A percentile compares a stretch with the other conserved stretches of the same genome.
Evolutionary conservation across 2,797 vertebrate genomes (phyloP).

Genomic region (Eremophila alpestris): DNA sequence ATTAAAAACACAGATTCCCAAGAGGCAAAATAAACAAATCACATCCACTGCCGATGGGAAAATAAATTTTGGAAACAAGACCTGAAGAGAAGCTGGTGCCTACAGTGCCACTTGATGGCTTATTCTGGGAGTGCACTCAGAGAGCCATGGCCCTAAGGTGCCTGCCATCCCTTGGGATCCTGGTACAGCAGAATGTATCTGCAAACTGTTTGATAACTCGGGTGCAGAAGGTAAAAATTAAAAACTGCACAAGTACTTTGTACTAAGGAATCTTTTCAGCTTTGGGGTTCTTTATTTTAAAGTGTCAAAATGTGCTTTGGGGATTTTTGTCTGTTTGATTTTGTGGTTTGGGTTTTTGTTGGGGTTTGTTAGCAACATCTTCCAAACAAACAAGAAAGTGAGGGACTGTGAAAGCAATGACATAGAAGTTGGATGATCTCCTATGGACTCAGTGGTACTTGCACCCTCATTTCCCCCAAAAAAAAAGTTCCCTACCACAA

Average conservation of each 20-base stretch:
- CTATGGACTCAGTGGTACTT: not conserved
- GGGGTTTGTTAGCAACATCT: not conserved
- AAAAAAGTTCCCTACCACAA: not conserved
- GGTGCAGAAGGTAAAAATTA: not conserved
- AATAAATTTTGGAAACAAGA: not conserved
- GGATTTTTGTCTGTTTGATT: not conserved
- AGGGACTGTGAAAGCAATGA: not conserved
- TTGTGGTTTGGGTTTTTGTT: not conserved
- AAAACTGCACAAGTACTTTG: not conserved
- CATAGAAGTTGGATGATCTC: not conserved
- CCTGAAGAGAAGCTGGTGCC: not conserved
- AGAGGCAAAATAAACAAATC: not conserved
- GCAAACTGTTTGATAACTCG: not conserved
- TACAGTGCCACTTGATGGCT: constrained; percentile 38
- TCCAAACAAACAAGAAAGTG: not conserved
- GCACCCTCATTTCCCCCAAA: not conserved
- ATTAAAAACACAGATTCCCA: not conserved
- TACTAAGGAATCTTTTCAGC: not conserved
- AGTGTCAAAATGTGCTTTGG: not conserved
- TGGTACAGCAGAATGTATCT: not conserved
- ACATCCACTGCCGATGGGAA: not conserved
- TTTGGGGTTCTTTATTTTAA: not conserved
- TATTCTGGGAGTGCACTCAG: not conserved
- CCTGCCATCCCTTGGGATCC: not conserved
- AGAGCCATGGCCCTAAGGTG: not conserved